A percentile compares a stretch with the other conserved stretches of the same genome.
Conservation (phyloP, 2,797 vertebrate genomes). For the Coluber constrictor region DNA sequence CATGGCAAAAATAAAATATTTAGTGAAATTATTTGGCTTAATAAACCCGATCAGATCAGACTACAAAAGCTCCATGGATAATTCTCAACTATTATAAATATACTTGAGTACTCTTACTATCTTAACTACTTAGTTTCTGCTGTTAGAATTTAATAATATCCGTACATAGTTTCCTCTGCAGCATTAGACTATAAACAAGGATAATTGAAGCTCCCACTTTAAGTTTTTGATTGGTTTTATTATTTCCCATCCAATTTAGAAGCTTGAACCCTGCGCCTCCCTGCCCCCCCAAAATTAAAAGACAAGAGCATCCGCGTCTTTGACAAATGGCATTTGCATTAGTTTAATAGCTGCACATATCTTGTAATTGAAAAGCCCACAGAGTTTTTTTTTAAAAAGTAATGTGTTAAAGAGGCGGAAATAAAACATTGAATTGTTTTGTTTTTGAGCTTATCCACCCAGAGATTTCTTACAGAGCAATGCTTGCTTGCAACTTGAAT, state of each 20-base stretch:
- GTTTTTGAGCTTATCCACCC: neutral
- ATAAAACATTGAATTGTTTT: neutral
- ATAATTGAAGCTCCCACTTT: neutral
- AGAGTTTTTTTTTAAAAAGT: neutral
- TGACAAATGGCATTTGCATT: neutral
- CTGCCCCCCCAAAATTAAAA: neutral
- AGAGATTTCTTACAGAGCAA: neutral
- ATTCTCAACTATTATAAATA: neutral
- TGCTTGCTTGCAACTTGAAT: neutral
- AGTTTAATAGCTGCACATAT: neutral
- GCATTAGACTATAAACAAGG: neutral
- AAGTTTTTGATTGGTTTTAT: neutral
- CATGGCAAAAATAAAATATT: neutral
- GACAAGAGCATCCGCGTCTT: neutral
- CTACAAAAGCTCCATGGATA: neutral
- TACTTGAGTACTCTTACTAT: neutral
- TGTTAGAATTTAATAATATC: neutral
- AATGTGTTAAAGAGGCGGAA: neutral
- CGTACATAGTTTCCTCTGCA: fast-evolving
- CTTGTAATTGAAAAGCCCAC: neutral
- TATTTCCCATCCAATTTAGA: neutral
- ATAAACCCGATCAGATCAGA: neutral
- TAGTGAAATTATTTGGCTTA: neutral
- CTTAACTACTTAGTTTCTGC: neutral
- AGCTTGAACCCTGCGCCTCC: neutral